Evolutionary conservation across 1,140 invertebrate genomes (phyloP).

Genomic region (Stenopsyche tienmushanensis): DNA sequence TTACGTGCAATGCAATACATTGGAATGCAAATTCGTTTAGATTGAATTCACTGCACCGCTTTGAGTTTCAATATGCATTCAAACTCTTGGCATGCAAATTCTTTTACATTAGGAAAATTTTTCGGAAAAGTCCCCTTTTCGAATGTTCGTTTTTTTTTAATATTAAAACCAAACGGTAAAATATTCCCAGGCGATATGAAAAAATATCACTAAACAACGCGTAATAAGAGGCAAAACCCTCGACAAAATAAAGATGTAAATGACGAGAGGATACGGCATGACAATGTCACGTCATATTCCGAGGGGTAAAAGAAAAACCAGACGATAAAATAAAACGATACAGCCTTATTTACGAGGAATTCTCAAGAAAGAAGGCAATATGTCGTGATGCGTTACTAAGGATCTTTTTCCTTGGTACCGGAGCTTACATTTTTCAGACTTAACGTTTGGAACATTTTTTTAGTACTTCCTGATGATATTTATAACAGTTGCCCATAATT

Average conservation of each 20-base stretch:
- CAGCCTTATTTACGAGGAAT: conserved; percentile 12
- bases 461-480: no score
- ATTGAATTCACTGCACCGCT: conserved; percentile 9
- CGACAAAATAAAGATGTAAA: conserved; percentile 26
- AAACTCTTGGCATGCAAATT: neutral
- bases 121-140: neutral
- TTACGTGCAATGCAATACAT: conserved; percentile 11
- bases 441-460: no score
- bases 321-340: conserved; percentile 25
- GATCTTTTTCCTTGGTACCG: no score
- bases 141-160: neutral
- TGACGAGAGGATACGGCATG: conserved; percentile 22
- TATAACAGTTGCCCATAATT: no score
- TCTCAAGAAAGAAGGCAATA: conserved; percentile 18
- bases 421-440: no score
- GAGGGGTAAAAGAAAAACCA: conserved; percentile 18
- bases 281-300: conserved; percentile 18
- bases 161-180: neutral
- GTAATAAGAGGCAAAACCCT: conserved; percentile 25
- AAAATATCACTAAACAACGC: conserved; percentile 13
- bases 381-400: no score
- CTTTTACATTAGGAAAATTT: neutral
- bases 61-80: neutral
- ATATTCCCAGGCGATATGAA: conserved; percentile 10
- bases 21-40: conserved; percentile 14